Conservation (phyloP, 2,113 vertebrate genomes). For the Zeus faber region DNA sequence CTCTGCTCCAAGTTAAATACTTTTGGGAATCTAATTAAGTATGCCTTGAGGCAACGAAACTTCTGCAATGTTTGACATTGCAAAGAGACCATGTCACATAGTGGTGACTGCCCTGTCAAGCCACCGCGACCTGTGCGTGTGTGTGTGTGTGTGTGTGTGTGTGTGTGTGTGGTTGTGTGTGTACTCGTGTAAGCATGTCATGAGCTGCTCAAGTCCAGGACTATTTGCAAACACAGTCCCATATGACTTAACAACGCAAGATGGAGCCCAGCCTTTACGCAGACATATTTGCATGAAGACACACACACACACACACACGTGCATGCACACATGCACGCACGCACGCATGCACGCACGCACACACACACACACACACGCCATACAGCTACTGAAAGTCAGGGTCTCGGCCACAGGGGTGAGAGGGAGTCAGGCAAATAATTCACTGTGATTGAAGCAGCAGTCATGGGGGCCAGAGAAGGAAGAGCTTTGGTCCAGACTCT, state of each 20-base stretch:
- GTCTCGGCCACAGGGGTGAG: background rate
- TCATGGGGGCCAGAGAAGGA: background rate
- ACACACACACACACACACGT: slow-evolving; percentile 11
- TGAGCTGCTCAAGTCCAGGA: slow-evolving; percentile 33
- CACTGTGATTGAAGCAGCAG: background rate
- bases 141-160: slow-evolving; percentile 3
- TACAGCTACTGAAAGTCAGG: background rate
- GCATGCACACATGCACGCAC: background rate
- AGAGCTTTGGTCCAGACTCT: background rate
- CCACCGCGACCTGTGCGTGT: background rate
- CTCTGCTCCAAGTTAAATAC: too few species aligned
- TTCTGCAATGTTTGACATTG: too few species aligned
- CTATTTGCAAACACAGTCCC: slow-evolving; percentile 26
- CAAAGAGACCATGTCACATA: too few species aligned
- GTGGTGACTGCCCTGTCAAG: slow-evolving; percentile 1
- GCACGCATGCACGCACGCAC: slow-evolving; percentile 3
- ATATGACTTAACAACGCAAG: slow-evolving; percentile 3
- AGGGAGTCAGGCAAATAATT: background rate
- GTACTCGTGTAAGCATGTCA: slow-evolving; percentile 31
- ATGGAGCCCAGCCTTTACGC: background rate
- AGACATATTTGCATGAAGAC: background rate
- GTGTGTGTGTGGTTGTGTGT: background rate
- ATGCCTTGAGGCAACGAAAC: too few species aligned
- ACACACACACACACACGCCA: background rate
- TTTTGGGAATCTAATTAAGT: too few species aligned